A percentile compares a stretch with the other conserved stretches of the same genome.
phyloP scores from a whole-genome alignment of 1,140 invertebrate genomes.

The Physella acuta region DNA sequence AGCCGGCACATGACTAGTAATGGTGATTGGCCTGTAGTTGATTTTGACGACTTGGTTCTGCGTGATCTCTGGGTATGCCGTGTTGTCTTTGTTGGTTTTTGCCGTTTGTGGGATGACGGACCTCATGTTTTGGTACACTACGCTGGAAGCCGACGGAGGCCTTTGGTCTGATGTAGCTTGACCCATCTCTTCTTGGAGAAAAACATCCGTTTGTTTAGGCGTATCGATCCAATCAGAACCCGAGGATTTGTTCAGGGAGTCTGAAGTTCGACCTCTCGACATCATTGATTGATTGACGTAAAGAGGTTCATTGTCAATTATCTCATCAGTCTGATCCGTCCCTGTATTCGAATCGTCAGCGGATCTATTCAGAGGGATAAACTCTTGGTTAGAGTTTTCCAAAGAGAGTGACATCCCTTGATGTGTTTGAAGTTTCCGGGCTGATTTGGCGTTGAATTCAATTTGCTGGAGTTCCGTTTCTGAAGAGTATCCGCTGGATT shows the following conservation, averaged over 20 bases:
- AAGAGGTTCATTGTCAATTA: background rate
- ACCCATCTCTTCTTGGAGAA: background rate
- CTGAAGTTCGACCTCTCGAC: background rate
- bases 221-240: background rate
- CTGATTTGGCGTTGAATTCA: conserved; percentile 9
- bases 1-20: conserved; percentile 1
- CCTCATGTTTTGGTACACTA: background rate
- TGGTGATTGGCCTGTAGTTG: conserved; percentile 4
- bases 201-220: background rate
- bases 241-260: background rate
- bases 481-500: conserved; percentile 24
- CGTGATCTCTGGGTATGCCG: background rate
- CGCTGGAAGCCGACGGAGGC: background rate
- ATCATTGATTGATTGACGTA: conserved; percentile 11
- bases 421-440: background rate
- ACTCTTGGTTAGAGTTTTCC: background rate
- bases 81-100: background rate
- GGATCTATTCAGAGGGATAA: background rate
- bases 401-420: background rate
- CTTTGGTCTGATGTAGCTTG: too few species aligned
- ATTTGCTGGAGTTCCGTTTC: conserved; percentile 23
- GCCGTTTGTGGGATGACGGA: background rate
- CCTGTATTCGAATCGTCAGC: background rate
- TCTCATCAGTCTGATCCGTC: background rate
- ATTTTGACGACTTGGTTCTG: conserved; percentile 15